A percentile compares a stretch with the other conserved stretches of the same genome.
These are phyloP conservation scores for Prinia subflava DNA, from an alignment of 2,113 vertebrate genomes.

Conservation along the genomic window DNA sequence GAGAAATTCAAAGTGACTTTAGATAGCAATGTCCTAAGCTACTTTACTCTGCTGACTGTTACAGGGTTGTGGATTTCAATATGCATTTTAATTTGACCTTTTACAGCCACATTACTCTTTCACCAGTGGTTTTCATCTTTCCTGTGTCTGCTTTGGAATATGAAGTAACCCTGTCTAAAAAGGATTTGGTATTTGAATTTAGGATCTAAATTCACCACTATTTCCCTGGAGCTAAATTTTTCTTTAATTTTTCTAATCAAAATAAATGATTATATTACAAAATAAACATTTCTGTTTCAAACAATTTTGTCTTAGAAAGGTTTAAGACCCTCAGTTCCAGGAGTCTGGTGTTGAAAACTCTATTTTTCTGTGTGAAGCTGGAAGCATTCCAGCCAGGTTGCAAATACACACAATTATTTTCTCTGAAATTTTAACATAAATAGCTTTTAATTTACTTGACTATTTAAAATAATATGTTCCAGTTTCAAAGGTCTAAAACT, in stretches of 20 bases:
- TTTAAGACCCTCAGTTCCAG: background rate
- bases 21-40: background rate
- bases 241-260: background rate
- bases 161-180: background rate
- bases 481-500: background rate
- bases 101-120: background rate
- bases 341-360: background rate
- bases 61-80: background rate
- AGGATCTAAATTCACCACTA: background rate
- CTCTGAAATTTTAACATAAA: background rate
- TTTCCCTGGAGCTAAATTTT: background rate
- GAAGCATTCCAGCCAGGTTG: background rate
- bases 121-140: background rate
- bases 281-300: background rate
- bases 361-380: background rate
- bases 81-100: slow-evolving; percentile 16
- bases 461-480: background rate
- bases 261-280: background rate
- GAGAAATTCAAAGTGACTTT: slow-evolving; percentile 40
- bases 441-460: background rate
- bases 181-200: background rate
- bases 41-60: background rate
- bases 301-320: background rate
- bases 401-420: background rate
- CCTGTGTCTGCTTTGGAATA: background rate